Evolutionary conservation across 2,113 vertebrate genomes (phyloP), one percentile per base, ranked within the genome.

Genomic region (Microcebus ravelobensis): DNA sequence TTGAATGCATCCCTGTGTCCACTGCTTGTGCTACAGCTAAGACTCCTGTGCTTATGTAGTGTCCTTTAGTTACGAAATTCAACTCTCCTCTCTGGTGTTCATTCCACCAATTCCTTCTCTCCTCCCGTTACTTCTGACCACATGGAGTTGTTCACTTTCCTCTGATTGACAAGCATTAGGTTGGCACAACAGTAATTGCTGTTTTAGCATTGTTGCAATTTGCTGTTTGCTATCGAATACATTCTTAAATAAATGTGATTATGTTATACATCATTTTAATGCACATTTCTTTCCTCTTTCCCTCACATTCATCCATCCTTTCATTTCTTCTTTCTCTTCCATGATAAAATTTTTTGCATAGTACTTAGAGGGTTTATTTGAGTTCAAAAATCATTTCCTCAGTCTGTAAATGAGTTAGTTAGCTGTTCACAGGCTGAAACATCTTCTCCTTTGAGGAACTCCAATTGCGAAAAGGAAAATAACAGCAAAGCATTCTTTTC

Each of bases 401-500:
- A 0, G 59, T 76, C 86, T 94, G 63, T 80, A 52, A 95, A 91
- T 31, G 86, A 95, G 79, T 65, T 39, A 88, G 31, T 85, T 74
- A 77, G 67, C 74, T 36, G 59, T 15, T 57, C 68, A 23, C 31
- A 20, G 74, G 70, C 74, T 59, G 57, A 57, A 87, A 91, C 0
- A 5, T 36, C 83, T 42, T 93, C 94, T 90, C 76, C 50, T 29
- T 68, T 42, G 17, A 92, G 50, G 57, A 90, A 36, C 71, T 88
- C 17, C 13, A 48, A 57, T 29, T 82, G 76, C 7, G 31, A n/a
- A 88, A 95, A 81, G 71, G 87, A 95, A 90, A 95, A 92, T 71
- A 94, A 84, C 74, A 82, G 93, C 92, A 73, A 96, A 88, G 93
- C 84, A 91, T 98, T 98, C 92, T 96, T 92, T 91, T 70, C 84